Base-by-base conservation (phyloP, 92 coral and sea anemone genomes). In the Zoanthus solanderi region DNA sequence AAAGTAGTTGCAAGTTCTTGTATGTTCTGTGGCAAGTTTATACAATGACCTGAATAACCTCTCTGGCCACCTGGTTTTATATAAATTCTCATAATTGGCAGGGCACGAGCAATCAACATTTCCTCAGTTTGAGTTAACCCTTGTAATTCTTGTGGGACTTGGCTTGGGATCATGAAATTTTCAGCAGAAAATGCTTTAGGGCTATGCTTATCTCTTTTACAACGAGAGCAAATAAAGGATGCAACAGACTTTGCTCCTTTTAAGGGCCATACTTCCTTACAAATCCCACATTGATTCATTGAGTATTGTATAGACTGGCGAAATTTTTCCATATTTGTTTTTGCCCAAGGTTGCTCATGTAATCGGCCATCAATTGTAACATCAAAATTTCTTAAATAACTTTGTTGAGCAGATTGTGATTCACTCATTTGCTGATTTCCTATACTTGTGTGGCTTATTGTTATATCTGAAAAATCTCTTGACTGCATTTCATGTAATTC, bases 261-360 rank as follows among this genome's bases (percentile, higher is more conserved):
- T 37, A 89, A 84, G 87, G 92, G 92, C 89, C 94, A 89, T 86
- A 90, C 88, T 79, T 92, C 92, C 53, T 84, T 50, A 7, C 82
- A 77, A 77, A 77, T 77, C 82, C 32, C 82, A 77, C 82, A 77
- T 76, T 76, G 82, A 77, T 77, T 77, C 68, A 77, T 54, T 77
- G 82, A 77, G 82, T 77, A 77, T 77, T 77, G 15, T 77, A 77
- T 34, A 77, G 82, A 77, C 46, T 77, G 82, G 82, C 54, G 82
- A 77, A 77, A 77, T 7, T 31, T 77, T 77, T 77, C 45, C 82
- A 77, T 54, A 42, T 77, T 78, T 78, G 72, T 15, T 37, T 57
- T 34, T 58, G 83, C 54, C 83, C 83, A 60, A 78, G 83, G 83
- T 45, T 78, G 83, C 83, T 78, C 71, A 57, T 78, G 82, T 42